phyloP scores from a whole-genome alignment of 2,888 invertebrate genomes.

The Blastobasis lacticolella region DNA sequence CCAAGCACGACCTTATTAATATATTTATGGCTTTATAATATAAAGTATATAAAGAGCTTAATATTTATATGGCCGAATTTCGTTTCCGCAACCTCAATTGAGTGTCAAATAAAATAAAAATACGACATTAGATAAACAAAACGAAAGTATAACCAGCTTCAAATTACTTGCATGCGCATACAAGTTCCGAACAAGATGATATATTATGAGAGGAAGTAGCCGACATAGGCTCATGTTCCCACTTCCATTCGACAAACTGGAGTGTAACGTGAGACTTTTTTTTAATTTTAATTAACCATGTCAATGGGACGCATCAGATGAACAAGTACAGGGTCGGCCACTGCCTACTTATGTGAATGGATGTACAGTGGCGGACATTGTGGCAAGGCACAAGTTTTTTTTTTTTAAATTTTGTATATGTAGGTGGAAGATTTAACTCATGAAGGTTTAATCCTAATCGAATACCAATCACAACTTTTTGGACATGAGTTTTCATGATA shows the following conservation, averaged over 20 bases:
- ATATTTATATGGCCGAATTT: no score
- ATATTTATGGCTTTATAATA: no score
- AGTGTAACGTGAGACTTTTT: constrained; percentile 18
- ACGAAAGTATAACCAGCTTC: no score
- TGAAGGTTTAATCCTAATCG: neutral
- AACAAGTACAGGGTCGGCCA: constrained; percentile 21
- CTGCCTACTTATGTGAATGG: constrained; percentile 3
- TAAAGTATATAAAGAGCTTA: no score
- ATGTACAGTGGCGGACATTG: constrained; percentile 16
- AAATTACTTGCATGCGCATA: no score
- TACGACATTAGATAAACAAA: no score
- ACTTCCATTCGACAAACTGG: constrained; percentile 11
- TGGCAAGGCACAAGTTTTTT: neutral
- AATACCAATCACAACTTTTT: constrained; percentile 6
- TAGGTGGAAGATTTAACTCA: no score
- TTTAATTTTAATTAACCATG: constrained; percentile 37
- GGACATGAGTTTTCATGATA: constrained; percentile 12
- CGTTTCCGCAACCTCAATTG: no score
- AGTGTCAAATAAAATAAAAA: no score
- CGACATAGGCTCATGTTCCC: neutral
- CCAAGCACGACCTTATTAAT: no score
- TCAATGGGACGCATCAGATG: constrained; percentile 31
- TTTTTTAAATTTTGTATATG: neutral
- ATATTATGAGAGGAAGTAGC: no score
- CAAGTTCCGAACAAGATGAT: no score